Evolutionary conservation across 2,797 vertebrate genomes (phyloP).

Genomic region (Otus scops): DNA sequence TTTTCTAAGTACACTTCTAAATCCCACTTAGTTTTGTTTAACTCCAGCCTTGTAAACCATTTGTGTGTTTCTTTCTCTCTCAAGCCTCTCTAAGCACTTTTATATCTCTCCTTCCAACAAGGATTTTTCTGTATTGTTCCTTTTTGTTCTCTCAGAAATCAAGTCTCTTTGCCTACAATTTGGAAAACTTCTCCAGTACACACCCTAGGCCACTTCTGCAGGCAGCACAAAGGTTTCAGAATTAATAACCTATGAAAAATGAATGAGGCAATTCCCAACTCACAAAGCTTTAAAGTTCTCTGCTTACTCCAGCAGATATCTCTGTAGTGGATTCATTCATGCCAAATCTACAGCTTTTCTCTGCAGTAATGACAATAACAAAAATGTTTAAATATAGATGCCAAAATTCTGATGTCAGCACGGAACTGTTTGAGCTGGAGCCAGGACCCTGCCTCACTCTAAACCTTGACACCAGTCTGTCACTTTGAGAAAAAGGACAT

Average conservation of each 20-base stretch:
- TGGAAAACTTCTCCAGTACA: not conserved
- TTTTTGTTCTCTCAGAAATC: not conserved
- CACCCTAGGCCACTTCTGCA: not conserved
- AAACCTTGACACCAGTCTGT: not conserved
- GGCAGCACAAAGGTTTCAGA: not conserved
- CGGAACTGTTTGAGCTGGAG: not conserved
- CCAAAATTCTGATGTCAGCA: not conserved
- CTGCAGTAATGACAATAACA: not conserved
- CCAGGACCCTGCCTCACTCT: not conserved
- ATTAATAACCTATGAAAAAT: not conserved
- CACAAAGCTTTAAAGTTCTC: not conserved
- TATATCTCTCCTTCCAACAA: not conserved
- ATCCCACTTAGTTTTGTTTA: slow-evolving; percentile 7
- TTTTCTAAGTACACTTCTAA: slow-evolving; percentile 31
- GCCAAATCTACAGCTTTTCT: not conserved
- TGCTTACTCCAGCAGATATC: slow-evolving; percentile 15
- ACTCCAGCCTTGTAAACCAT: not conserved
- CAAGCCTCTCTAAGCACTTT: not conserved
- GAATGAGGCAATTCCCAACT: not conserved
- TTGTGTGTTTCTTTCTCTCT: not conserved
- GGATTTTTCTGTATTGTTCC: not conserved
- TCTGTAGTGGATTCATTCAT: not conserved
- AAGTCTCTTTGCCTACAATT: not conserved
- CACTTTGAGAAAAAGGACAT: not conserved
- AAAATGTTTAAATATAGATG: not conserved